Percentiles rank a stretch among this genome's conserved stretches.
Conservation (phyloP, 2,113 vertebrate genomes). For the Gorilla gorilla region DNA sequence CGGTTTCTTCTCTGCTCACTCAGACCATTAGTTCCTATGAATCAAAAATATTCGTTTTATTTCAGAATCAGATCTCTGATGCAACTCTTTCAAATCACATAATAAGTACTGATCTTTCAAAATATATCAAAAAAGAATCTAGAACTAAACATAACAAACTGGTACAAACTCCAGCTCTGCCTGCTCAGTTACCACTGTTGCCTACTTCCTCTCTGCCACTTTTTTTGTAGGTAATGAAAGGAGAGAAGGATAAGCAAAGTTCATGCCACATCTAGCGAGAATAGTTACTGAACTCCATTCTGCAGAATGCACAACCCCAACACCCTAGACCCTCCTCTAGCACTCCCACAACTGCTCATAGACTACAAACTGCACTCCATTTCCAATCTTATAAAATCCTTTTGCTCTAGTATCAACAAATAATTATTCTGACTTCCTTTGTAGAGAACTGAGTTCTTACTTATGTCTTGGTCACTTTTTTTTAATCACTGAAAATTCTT, state of each 20-base stretch:
- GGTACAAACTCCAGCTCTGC: neutral
- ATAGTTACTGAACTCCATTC: neutral
- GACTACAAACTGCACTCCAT: neutral
- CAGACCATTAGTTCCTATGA: neutral
- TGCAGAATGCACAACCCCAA: neutral
- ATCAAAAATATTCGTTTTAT: neutral
- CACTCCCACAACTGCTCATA: neutral
- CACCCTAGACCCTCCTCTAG: neutral
- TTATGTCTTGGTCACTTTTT: neutral
- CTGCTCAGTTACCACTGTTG: neutral
- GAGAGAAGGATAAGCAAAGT: neutral
- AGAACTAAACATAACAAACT: neutral
- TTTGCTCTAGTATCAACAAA: neutral
- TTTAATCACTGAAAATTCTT: conserved; percentile 24
- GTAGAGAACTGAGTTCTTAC: neutral
- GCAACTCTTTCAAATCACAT: neutral
- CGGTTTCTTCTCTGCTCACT: neutral
- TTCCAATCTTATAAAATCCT: neutral
- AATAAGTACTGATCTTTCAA: neutral
- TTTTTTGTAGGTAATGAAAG: neutral
- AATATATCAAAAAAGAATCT: neutral
- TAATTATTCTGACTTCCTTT: neutral
- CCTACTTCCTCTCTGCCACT: neutral
- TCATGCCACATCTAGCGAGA: neutral
- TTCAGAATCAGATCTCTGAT: neutral